These are phyloP conservation scores for Glossosoma conforme DNA, from an alignment of 1,140 invertebrate genomes.

Conservation along the genomic window DNA sequence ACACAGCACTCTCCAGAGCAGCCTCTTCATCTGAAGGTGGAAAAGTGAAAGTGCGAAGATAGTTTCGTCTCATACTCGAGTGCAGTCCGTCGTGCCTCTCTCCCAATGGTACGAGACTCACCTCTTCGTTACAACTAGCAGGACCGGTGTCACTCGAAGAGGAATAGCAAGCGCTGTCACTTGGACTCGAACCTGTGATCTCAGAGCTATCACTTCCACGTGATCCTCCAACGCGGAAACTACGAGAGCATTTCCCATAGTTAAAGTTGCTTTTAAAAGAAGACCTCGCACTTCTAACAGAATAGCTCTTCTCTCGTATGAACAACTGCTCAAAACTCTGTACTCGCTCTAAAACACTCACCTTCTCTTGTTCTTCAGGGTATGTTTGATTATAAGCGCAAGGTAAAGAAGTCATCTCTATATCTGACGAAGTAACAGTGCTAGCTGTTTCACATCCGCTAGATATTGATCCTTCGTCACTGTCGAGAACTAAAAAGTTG, in stretches of 20 bases:
- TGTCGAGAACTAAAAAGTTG: conserved; percentile 53
- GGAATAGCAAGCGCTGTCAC: conserved; percentile 21
- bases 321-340: conserved; percentile 35
- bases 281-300: conserved; percentile 17
- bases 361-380: conserved; percentile 33
- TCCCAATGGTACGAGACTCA: conserved; percentile 46
- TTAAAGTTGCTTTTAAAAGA: conserved; percentile 12
- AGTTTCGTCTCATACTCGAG: conserved; percentile 6
- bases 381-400: conserved; percentile 39
- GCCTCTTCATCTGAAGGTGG: conserved; percentile 34
- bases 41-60: conserved; percentile 42
- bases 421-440: conserved; percentile 55
- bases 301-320: conserved; percentile 30
- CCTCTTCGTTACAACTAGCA: conserved; percentile 35
- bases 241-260: not conserved
- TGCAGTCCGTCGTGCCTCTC: conserved; percentile 38
- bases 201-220: conserved; percentile 1
- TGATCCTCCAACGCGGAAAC: not conserved
- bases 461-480: conserved; percentile 70
- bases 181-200: conserved; percentile 15
- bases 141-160: conserved; percentile 23
- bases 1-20: not conserved
- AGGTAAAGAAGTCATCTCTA: conserved; percentile 45
- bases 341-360: conserved; percentile 34
- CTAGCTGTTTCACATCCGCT: conserved; percentile 75